phyloP scores from a whole-genome alignment of 92 coral and sea anemone species.

The Epizoanthus scotinus region DNA sequence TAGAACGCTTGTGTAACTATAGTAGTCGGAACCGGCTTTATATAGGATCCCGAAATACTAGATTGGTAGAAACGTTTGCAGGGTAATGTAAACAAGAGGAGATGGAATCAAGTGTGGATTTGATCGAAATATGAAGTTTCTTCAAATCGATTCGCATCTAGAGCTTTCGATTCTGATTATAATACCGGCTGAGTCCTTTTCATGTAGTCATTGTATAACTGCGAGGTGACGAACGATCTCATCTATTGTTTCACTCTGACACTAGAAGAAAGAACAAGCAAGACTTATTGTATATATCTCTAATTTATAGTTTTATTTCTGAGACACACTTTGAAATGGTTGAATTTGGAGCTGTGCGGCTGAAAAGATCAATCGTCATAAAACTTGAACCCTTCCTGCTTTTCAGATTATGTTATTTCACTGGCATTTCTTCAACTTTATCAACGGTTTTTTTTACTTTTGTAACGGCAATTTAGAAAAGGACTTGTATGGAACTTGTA shows the following conservation, averaged over 20 bases:
- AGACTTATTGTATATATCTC: slow-evolving; percentile 12
- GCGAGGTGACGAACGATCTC: neutral
- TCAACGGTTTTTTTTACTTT: too few species aligned
- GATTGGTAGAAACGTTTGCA: neutral
- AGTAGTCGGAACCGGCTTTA: too few species aligned
- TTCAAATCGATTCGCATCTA: neutral
- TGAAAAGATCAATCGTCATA: slow-evolving; percentile 1
- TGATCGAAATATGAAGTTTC: neutral
- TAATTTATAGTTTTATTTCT: neutral
- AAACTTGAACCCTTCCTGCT: too few species aligned
- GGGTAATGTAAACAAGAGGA: neutral
- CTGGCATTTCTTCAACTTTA: too few species aligned
- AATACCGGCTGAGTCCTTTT: slow-evolving; percentile 9
- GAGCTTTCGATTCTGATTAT: neutral
- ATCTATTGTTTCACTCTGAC: slow-evolving; percentile 9
- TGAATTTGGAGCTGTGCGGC: neutral
- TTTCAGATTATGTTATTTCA: too few species aligned
- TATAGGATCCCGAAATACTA: neutral
- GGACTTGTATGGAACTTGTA: neutral
- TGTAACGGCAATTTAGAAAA: neutral
- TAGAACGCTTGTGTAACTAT: neutral
- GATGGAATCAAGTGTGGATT: neutral
- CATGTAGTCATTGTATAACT: slow-evolving; percentile 2
- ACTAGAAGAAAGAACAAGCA: slow-evolving; percentile 19
- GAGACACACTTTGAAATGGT: neutral